A percentile compares a stretch with the other conserved stretches of the same genome.
Conservation (phyloP, 2,888 invertebrate species). For the Opisthograptis luteolata region DNA sequence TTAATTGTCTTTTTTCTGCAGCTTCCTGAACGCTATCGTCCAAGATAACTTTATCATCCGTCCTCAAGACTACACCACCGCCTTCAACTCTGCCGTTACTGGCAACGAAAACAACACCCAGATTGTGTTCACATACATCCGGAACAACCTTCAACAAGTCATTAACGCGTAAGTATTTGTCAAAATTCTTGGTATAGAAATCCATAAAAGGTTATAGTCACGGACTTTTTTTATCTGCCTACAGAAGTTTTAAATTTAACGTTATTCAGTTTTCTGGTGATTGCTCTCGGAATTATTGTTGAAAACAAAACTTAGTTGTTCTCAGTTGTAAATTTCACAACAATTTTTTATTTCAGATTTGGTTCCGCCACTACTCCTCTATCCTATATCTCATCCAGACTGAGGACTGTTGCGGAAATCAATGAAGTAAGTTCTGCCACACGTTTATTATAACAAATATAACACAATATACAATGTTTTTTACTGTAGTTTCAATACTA, state of each 20-base stretch:
- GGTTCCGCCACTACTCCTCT: conserved; percentile 53
- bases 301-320: too few relatives aligned
- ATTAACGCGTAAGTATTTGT: conserved; percentile 61
- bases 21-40: conserved; percentile 61
- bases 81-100: conserved; percentile 75
- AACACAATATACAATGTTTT: too few relatives aligned
- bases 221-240: too few relatives aligned
- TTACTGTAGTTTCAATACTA: too few relatives aligned
- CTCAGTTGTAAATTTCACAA: neutral
- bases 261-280: too few relatives aligned
- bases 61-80: conserved; percentile 73
- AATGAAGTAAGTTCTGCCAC: conserved; percentile 47
- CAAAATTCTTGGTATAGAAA: too few relatives aligned
- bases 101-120: conserved; percentile 84
- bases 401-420: conserved; percentile 54
- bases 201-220: too few relatives aligned
- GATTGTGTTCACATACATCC: conserved; percentile 80
- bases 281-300: too few relatives aligned
- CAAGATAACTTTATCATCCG: conserved; percentile 64
- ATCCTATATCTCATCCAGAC: conserved; percentile 60
- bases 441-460: too few relatives aligned
- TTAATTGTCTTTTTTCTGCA: conserved; percentile 32
- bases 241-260: too few relatives aligned
- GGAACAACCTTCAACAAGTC: conserved; percentile 51
- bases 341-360: conserved; percentile 56